Base-by-base conservation (phyloP, 2,113 vertebrate genomes). In the Lepus americanus region DNA sequence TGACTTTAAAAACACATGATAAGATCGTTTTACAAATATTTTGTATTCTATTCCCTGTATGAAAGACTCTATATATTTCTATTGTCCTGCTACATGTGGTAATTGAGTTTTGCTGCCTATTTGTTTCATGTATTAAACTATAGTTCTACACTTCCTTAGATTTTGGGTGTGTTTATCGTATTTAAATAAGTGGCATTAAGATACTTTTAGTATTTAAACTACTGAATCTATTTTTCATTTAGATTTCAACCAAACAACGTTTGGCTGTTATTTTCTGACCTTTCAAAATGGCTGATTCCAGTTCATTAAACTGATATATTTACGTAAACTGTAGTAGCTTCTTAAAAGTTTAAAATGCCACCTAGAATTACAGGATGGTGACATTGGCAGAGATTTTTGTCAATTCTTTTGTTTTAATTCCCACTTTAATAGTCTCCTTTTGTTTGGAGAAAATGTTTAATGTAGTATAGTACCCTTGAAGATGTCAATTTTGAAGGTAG, bases 171-270 rank as follows among this genome's bases (percentile, higher is more conserved):
- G 87, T 81, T 80, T 51, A 51, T 19, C 49, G 9, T 44, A 27
- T 72, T 92, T 72, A 59, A 94, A 51, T 67, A 19, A 39, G 13
- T 83, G 13, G 3, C 63, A 79, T 33, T 59, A 51, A 31, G 7
- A 13, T 49, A 70, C 13, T 90, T 89, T 73, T 59, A 72, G 13
- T 87, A 73, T 80, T 87, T 77, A 33, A 66, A 4, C 1, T 69
- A 81, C 49, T 77, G 10, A 85, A 96, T 53, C 1, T 90, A 59
- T 44, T 90, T 84, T 51, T 77, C 6, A 16, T 80, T 86, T 90
- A 77, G 29, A 63, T 0, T 88, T 90, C 84, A 77, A 73, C 1
- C 10, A 27, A 76, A 3, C 2, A 90, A 53, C 6, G 17, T 63
- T 0, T 39, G 9, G 1, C 70, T 63, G 13, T 88, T 81, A 87